Evolutionary conservation across 2,797 vertebrate species (phyloP).

Genomic region (Carduelis carduelis): DNA sequence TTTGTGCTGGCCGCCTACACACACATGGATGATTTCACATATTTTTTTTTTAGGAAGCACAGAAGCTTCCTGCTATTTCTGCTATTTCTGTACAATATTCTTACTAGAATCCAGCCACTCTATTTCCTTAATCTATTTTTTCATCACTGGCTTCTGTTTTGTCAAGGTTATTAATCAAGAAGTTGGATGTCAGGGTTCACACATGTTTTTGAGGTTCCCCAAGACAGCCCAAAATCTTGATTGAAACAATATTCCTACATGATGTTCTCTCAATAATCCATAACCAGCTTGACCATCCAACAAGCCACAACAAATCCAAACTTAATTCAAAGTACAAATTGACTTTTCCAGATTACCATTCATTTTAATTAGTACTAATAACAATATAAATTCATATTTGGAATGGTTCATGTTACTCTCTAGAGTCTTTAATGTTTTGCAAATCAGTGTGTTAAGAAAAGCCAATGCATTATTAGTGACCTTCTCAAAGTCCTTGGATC

Average conservation of each 20-base stretch:
- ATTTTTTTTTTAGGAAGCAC: neutral
- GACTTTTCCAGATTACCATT: neutral
- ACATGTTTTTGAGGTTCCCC: neutral
- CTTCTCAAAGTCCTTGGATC: neutral
- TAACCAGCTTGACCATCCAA: neutral
- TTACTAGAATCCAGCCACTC: neutral
- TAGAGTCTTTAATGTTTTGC: neutral
- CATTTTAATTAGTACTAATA: neutral
- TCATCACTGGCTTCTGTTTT: neutral
- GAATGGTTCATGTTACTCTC: neutral
- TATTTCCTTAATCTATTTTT: neutral
- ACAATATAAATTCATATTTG: neutral
- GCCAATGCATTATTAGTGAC: neutral
- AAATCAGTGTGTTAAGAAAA: neutral
- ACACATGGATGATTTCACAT: rapidly evolving
- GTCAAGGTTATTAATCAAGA: neutral
- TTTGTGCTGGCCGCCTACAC: neutral
- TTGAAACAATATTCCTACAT: neutral
- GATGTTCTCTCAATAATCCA: neutral
- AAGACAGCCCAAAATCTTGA: neutral
- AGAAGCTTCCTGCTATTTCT: neutral
- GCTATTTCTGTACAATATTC: neutral
- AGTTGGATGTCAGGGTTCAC: neutral
- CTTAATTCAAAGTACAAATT: neutral
- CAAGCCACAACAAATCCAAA: neutral